Base-by-base conservation (phyloP, 2,113 vertebrate genomes). In the Engraulis encrasicolus region DNA sequence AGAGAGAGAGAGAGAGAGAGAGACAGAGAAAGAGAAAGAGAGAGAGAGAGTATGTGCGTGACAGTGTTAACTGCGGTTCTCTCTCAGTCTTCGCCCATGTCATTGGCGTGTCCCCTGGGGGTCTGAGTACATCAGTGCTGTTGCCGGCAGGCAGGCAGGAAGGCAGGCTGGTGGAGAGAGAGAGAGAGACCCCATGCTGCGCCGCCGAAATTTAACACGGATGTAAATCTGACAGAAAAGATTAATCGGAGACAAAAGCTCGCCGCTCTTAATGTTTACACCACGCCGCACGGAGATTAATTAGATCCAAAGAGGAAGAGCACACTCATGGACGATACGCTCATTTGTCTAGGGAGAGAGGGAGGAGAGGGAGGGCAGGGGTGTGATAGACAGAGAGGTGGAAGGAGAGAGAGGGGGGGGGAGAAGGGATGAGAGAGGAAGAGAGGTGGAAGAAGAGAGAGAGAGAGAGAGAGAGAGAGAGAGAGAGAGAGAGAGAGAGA, bases 241-340 rank as follows among this genome's bases (percentile, higher is more conserved):
- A 92, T 92, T 92, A 89, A 92, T 91, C 86, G 80, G 78, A 83
- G 77, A 87, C 81, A 86, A 86, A 86, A 79, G 66, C 85, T 48
- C 81, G 78, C 85, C 84, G 84, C 87, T 89, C 86, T 85, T 86
- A 85, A 89, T 93, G 92, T 92, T 92, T 92, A 92, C 90, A 91
- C 84, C 88, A n/a, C 83, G 40, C 61, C 14, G 71, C 52, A 85
- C 87, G 81, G 50, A 86, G 88, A 93, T 91, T 92, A 92, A 93
- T 91, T 92, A 91, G 91, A 89, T 82, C 86, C 88, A 83, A 78
- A 87, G 83, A 87, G 87, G 86, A 92, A 86, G 87, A 49, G 83
- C 86, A 87, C 90, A 90, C 86, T 83, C 85, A 79, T 83, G 49
- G 78, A 92, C 90, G 89, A 88, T 88, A 86, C 31, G 83, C 82